Base-by-base conservation (phyloP, 1,140 invertebrate species). In the Palaemon carinicauda region DNA sequence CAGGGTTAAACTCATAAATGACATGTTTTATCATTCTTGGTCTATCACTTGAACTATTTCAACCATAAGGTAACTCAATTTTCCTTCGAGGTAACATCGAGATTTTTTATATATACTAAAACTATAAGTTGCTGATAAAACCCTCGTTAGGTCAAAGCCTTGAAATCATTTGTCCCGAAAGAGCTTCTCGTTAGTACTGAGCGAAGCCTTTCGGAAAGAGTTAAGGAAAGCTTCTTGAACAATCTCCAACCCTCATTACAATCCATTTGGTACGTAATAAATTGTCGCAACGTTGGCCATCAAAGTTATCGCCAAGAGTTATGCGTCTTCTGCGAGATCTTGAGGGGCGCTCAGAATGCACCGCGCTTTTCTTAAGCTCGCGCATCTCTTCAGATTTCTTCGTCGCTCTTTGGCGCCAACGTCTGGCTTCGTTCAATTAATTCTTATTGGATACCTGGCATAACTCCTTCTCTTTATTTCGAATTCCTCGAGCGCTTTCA, bases 221-320 rank as follows among this genome's bases (percentile, higher is more conserved):
- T 9, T 3, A 27, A 27, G 56, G 24, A 52, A 24, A 79, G 53
- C 77, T 21, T 12, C 77, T 17, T 52, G 21, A n/a, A 3, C 29
- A 50, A 77, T 50, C 74, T 52, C 14, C 51, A 41, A 31, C 33
- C n/a, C 83, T 86, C 83, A 80, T 79, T 86, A 86, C 75, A 86
- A 80, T 80, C 77, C 83, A 86, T 86, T 79, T 79, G 56, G 83
- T 86, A 60, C 29, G 78, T 74, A 71, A 80, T 80, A 86, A 86
- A 86, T 86, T 78, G 77, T 73, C 65, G 19, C 65, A 31, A 29
- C 77, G 27, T 29, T 10, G 21, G 53, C 33, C 80, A 82, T 82
- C 80, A 74, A 51, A 74, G 41, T 74, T 74, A 74, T 73, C 19
- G 69, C 80, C 1, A 24, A 69, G 65, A 54, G 69, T 82, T 51